Evolutionary conservation across 2,113 vertebrate species (phyloP), one percentile per base, ranked within the genome.

Genomic region (Callorhinus ursinus): DNA sequence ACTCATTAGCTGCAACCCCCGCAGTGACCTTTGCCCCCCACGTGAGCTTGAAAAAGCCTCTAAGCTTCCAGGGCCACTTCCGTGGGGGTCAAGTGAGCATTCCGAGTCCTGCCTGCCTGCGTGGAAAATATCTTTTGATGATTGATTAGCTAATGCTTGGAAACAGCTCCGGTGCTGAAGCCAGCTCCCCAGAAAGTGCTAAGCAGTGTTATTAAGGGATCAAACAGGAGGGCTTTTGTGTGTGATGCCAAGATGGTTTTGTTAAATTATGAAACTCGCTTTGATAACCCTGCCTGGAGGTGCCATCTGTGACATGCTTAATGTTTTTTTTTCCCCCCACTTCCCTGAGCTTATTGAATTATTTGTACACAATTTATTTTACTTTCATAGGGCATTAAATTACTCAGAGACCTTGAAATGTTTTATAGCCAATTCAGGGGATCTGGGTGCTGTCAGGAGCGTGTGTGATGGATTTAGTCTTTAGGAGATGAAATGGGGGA

Each of bases 321-420:
- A 51, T 15, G 71, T 57, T 15, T 84, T 57, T 88, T 85, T 15
- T 4, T 36, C 36, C 55, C 65, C 63, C 53, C 59, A 61, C 42
- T 80, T 93, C 84, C 79, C 22, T 26, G 76, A 57, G 95, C 82
- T 71, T 76, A 84, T 63, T 95, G 92, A 96, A 92, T 63, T 88
- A 91, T 82, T 93, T 97, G 96, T 31, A 53, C 94, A 96, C 89
- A 97, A 81, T 94, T 92, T 95, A 97, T 87, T 84, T 97, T 86
- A 26, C 82, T 95, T 93, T 85, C 92, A 89, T 15, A 67, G 86
- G 92, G 51, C 81, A 72, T 96, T 94, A 46, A 83, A 42, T 74
- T 53, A 42, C 88, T 69, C 57, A 49, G 63, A 84, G 92, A 24
- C 91, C 97, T 93, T 90, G 93, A 49, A 86, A 77, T 92, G 51